Evolutionary conservation across 37 sponge, comb jelly and placozoan genomes (phyloP).

Genomic region (Amphimedon queenslandica): DNA sequence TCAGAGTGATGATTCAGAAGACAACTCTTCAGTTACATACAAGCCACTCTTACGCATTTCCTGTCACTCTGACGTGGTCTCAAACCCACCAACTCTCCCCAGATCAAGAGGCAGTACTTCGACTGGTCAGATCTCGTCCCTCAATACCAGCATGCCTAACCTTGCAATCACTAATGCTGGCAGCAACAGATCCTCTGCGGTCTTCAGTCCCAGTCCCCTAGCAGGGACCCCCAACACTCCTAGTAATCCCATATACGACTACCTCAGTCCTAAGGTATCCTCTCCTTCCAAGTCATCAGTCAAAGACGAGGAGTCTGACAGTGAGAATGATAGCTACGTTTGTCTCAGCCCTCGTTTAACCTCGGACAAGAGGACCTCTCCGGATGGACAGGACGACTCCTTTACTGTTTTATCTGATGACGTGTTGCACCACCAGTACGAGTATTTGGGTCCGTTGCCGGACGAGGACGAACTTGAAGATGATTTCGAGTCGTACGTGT

Average conservation of each 20-base stretch:
- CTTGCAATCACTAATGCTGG: background rate
- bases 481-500: constrained; percentile 36
- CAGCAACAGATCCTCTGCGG: background rate
- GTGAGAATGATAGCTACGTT: constrained; percentile 1
- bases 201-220: too few relatives aligned
- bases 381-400: background rate
- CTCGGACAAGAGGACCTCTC: background rate
- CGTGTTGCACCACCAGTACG: constrained; percentile 1
- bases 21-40: constrained; percentile 8
- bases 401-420: background rate
- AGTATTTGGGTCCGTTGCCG: background rate
- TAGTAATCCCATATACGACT: background rate
- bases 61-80: background rate
- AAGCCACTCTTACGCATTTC: background rate
- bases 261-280: background rate
- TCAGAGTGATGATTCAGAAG: constrained; percentile 1
- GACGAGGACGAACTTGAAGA: constrained; percentile 17
- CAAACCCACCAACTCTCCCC: background rate
- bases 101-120: background rate
- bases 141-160: background rate
- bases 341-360: background rate
- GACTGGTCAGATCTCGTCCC: background rate
- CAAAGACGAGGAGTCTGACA: background rate
- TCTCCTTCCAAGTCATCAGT: too few relatives aligned
- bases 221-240: background rate